Base-by-base conservation (phyloP, 2,113 vertebrate genomes). In the Dolichallabes microphthalmus region DNA sequence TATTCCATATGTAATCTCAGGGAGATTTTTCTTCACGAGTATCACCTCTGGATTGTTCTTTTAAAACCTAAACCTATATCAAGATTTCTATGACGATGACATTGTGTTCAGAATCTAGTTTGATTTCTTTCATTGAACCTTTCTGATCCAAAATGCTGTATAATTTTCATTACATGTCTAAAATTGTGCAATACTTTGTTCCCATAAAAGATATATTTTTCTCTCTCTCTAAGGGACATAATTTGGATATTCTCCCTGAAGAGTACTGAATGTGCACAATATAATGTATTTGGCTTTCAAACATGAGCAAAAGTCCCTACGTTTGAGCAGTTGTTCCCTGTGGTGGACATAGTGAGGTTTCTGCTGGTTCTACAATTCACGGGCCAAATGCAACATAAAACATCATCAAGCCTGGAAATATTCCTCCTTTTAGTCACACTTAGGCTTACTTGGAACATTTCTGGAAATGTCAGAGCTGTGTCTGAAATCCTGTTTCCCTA, bases 341-440 rank as follows among this genome's bases (percentile, higher is more conserved):
- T 79, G 55, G 76, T 60, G 76, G 30, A 60, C 13, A 25, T 39
- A 35, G 55, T 57, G 75, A 57, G n/a, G 27, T 60, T 60, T 60
- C 57, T 60, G 57, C 30, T 79, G 76, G 10, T 39, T 52, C 50
- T 17, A 76, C 50, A 76, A 17, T 25, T 60, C 30, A 58, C 55
- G 25, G 27, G 27, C 76, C 76, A 79, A 79, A 60, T 60, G 20
- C 30, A 60, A 79, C 76, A 79, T 35, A 25, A 79, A 79, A 35
- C 76, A 79, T 79, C 76, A 79, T 79, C 30, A 2, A 39, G 20
- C 58, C 76, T 79, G 76, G 76, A 30, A 79, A 22, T 13, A 79
- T 79, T 79, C 76, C 76, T 7, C 5, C 32, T 79, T 79, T 79
- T 79, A 60, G 76, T 60, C 76, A 79, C 76, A 79, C 55, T 14